A percentile compares a stretch with the other conserved stretches of the same genome.
Conservation (phyloP, 2,113 vertebrate genomes). For the Macrotus californicus region DNA sequence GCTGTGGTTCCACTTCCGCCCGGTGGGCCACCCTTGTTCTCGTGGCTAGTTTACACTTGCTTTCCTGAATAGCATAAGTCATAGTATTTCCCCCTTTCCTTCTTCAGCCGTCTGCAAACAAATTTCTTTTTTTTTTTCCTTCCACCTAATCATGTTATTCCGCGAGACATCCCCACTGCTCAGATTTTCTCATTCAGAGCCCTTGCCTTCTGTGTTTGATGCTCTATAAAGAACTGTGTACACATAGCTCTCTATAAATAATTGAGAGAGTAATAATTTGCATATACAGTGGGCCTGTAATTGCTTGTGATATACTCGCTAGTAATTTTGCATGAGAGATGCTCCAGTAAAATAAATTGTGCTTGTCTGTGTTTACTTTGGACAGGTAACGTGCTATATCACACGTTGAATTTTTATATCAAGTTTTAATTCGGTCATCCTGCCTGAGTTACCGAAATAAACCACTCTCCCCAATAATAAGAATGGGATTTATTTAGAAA, state of each 20-base stretch:
- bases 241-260: slow-evolving; percentile 65
- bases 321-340: slow-evolving; percentile 62
- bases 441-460: slow-evolving; percentile 61
- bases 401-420: slow-evolving; percentile 62
- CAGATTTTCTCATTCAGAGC: slow-evolving; percentile 49
- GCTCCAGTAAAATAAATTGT: slow-evolving; percentile 62
- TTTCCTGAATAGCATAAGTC: not conserved
- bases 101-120: not conserved
- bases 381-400: slow-evolving; percentile 58
- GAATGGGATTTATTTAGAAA: slow-evolving; percentile 62
- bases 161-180: not conserved
- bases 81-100: not conserved
- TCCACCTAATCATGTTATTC: not conserved
- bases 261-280: slow-evolving; percentile 73
- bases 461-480: slow-evolving; percentile 43
- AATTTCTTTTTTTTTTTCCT: slow-evolving; percentile 36
- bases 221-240: slow-evolving; percentile 38
- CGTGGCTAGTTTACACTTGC: not conserved
- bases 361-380: slow-evolving; percentile 64
- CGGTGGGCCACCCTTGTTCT: not conserved
- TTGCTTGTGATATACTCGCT: slow-evolving; percentile 67
- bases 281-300: slow-evolving; percentile 73
- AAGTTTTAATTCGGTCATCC: slow-evolving; percentile 71
- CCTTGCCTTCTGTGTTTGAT: slow-evolving; percentile 49
- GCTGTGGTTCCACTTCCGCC: not conserved